A percentile compares a stretch with the other conserved stretches of the same genome.
phyloP scores from a whole-genome alignment of 2,797 vertebrate species.

The Betta splendens region DNA sequence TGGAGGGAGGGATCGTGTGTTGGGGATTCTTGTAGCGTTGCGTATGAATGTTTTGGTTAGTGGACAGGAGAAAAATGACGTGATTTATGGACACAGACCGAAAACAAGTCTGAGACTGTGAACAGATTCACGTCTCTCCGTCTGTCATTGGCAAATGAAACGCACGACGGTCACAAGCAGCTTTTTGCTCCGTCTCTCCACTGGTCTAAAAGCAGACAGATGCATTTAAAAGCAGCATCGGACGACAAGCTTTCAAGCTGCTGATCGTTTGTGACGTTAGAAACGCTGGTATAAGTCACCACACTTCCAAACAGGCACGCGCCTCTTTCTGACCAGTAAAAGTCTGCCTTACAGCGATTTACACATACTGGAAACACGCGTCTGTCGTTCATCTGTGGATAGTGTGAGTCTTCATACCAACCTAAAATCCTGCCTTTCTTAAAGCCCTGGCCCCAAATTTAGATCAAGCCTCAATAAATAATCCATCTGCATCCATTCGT shows the following conservation, averaged over 20 bases:
- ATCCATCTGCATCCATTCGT: slow-evolving; percentile 29
- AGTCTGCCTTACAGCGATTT: slow-evolving; percentile 19
- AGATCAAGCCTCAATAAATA: slow-evolving; percentile 32
- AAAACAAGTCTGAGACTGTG: slow-evolving; percentile 40
- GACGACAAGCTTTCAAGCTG: slow-evolving; percentile 52
- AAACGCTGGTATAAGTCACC: slow-evolving; percentile 68
- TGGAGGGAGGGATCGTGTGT: slow-evolving; percentile 54
- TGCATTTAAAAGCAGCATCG: slow-evolving; percentile 38
- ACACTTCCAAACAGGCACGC: slow-evolving; percentile 52
- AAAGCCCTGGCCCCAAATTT: slow-evolving; percentile 33
- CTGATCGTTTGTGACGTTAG: slow-evolving; percentile 58
- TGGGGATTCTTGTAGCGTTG: slow-evolving; percentile 59
- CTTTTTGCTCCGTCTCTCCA: slow-evolving; percentile 18
- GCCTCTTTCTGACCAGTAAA: slow-evolving; percentile 51
- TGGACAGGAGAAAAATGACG: slow-evolving; percentile 31
- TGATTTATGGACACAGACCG: slow-evolving; percentile 23
- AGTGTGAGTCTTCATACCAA: slow-evolving; percentile 14
- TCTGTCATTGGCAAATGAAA: slow-evolving; percentile 40
- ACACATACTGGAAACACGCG: slow-evolving; percentile 25
- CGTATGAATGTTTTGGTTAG: slow-evolving; percentile 52
- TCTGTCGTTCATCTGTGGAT: no score
- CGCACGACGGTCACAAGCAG: slow-evolving; percentile 4
- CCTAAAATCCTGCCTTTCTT: slow-evolving; percentile 38
- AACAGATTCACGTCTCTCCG: slow-evolving; percentile 32
- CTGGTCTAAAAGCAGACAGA: slow-evolving; percentile 71